Conservation (phyloP, 2,888 invertebrate species). For the Dryomyza anilis region DNA sequence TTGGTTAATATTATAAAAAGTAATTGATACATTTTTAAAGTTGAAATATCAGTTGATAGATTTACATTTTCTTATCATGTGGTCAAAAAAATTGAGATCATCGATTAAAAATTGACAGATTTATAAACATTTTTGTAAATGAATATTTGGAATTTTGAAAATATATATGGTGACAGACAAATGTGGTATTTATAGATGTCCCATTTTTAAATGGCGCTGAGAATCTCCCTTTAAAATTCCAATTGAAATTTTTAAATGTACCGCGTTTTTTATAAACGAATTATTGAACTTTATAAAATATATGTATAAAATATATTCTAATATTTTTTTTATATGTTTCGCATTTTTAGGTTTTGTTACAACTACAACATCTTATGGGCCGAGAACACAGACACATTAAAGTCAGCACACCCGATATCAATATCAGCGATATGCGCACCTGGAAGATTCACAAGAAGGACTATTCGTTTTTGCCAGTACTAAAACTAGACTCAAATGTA, state of each 20-base stretch:
- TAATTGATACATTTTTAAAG: too few species aligned
- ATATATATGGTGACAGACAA: too few species aligned
- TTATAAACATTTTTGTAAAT: too few species aligned
- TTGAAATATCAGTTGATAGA: too few species aligned
- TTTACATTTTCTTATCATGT: too few species aligned
- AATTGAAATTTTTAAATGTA: neutral
- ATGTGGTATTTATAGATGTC: too few species aligned
- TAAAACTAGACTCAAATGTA: slow-evolving; percentile 40
- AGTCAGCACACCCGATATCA: slow-evolving; percentile 35
- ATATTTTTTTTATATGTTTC: neutral
- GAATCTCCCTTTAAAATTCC: too few species aligned
- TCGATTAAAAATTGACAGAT: too few species aligned
- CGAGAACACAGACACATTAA: slow-evolving; percentile 36
- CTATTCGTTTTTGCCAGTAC: slow-evolving; percentile 47
- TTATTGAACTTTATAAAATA: neutral
- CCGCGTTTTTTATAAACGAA: neutral
- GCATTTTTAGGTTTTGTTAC: slow-evolving; percentile 37
- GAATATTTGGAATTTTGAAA: too few species aligned
- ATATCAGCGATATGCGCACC: slow-evolving; percentile 38
- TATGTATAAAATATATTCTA: neutral
- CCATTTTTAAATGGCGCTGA: too few species aligned
- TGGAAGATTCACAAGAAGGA: slow-evolving; percentile 39
- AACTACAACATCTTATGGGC: slow-evolving; percentile 34
- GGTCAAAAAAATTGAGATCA: too few species aligned
- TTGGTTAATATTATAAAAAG: too few species aligned